phyloP scores from a whole-genome alignment of 2,797 vertebrate species.

The Selene dorsalis region DNA sequence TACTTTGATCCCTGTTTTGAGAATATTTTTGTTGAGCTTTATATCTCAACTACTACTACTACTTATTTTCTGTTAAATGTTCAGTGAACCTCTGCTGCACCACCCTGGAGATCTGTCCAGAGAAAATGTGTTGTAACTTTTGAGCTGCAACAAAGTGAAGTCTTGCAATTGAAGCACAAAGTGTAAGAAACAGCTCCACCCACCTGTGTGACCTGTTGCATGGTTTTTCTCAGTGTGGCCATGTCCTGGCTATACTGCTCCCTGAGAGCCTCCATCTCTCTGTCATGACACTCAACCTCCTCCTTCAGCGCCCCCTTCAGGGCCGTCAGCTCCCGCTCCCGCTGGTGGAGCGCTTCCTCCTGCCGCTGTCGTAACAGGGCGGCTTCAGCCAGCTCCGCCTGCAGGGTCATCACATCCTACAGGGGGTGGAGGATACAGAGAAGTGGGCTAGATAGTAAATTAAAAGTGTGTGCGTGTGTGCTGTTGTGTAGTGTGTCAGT shows the following conservation, averaged over 20 bases:
- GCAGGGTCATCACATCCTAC: slow-evolving; percentile 88
- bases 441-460: neutral
- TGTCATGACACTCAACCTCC: slow-evolving; percentile 92
- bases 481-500: neutral
- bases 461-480: neutral
- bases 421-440: neutral
- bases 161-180: neutral
- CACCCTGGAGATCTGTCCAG: neutral
- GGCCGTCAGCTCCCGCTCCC: slow-evolving; percentile 92
- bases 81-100: neutral
- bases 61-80: neutral
- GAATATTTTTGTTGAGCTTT: neutral
- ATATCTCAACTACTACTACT: neutral
- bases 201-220: slow-evolving; percentile 88
- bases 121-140: neutral
- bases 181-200: neutral
- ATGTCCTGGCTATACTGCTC: slow-evolving; percentile 90
- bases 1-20: slow-evolving; percentile 24
- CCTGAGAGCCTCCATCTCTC: slow-evolving; percentile 89
- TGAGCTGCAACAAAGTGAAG: neutral
- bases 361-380: slow-evolving; percentile 82
- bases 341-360: slow-evolving; percentile 88
- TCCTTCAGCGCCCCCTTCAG: slow-evolving; percentile 95
- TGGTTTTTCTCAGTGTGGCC: slow-evolving; percentile 87
- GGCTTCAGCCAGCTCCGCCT: slow-evolving; percentile 88